These are phyloP conservation scores for Plecotus auritus DNA, from an alignment of 2,113 vertebrate genomes.

Conservation along the genomic window DNA sequence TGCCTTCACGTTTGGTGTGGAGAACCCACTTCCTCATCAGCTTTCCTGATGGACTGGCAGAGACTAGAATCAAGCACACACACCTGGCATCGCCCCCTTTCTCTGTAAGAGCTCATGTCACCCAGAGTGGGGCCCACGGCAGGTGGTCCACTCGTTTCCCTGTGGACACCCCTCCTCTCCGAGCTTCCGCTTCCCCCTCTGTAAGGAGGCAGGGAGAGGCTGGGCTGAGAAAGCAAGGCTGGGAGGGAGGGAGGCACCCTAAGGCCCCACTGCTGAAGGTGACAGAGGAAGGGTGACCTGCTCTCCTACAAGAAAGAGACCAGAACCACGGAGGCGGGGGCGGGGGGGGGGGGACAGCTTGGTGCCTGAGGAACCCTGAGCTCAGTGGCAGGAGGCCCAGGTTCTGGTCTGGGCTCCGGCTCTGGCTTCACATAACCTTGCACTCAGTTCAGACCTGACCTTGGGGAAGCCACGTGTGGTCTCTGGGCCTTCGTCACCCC, in stretches of 20 bases:
- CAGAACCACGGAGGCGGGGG: not conserved
- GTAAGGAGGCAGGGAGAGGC: not conserved
- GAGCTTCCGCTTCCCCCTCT: not conserved
- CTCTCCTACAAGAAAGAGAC: not conserved
- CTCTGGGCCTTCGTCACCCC: not conserved
- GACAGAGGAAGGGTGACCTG: not conserved
- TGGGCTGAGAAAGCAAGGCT: not conserved
- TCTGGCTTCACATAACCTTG: not conserved
- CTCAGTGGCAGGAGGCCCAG: not conserved
- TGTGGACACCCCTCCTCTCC: rapidly evolving
- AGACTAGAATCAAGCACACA: not conserved
- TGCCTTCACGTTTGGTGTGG: not conserved
- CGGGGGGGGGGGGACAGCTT: not conserved
- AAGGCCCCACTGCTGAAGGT: rapidly evolving
- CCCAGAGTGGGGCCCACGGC: rapidly evolving
- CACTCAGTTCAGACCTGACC: not conserved
- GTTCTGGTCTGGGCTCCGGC: not conserved
- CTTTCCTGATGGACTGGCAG: not conserved
- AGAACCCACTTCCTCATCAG: not conserved
- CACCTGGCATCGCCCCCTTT: not conserved
- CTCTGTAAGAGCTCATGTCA: not conserved
- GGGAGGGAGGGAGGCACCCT: not conserved
- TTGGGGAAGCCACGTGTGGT: not conserved
- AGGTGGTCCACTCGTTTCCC: rapidly evolving
- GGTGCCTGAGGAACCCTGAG: not conserved